A percentile compares a stretch with the other conserved stretches of the same genome.
Conservation (phyloP, 2,113 vertebrate species). For the Gasterosteus nipponicus region DNA sequence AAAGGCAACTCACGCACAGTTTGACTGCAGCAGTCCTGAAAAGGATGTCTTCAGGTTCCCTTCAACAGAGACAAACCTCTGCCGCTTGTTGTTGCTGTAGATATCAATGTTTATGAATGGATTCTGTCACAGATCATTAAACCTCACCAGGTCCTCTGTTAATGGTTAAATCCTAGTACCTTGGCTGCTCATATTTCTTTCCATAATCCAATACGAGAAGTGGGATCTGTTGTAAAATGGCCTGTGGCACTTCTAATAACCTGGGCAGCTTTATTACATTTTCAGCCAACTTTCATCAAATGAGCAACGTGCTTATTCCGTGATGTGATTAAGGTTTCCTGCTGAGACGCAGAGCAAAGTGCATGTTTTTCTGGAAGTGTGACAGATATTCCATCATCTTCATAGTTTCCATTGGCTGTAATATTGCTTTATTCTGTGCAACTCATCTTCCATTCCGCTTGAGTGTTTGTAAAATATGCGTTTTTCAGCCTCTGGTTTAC, state of each 20-base stretch:
- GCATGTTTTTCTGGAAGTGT: constrained; percentile 31
- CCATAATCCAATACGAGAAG: constrained; percentile 69
- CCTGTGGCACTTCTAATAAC: constrained; percentile 77
- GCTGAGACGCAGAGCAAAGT: constrained; percentile 32
- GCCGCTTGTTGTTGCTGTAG: constrained; percentile 37
- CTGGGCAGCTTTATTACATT: constrained; percentile 75
- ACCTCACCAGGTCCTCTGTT: constrained; percentile 54
- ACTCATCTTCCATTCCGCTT: constrained; percentile 3
- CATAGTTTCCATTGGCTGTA: constrained; percentile 2
- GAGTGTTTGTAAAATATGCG: neutral
- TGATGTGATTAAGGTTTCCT: constrained; percentile 65
- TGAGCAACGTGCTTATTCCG: constrained; percentile 63
- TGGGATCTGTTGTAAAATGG: constrained; percentile 71
- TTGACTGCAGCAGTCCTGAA: neutral
- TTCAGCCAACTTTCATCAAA: constrained; percentile 71
- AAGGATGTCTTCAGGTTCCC: constrained; percentile 5
- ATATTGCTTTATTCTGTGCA: neutral
- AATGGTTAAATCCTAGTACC: constrained; percentile 56
- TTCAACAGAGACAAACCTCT: constrained; percentile 2
- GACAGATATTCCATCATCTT: constrained; percentile 28
- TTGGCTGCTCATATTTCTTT: constrained; percentile 69
- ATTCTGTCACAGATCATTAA: constrained; percentile 66
- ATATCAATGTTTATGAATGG: constrained; percentile 67
- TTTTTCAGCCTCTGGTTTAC: constrained; percentile 10
- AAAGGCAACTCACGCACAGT: neutral